A percentile compares a stretch with the other conserved stretches of the same genome.
These are phyloP conservation scores for Labroides dimidiatus DNA, from an alignment of 2,797 vertebrate genomes.

Conservation along the genomic window DNA sequence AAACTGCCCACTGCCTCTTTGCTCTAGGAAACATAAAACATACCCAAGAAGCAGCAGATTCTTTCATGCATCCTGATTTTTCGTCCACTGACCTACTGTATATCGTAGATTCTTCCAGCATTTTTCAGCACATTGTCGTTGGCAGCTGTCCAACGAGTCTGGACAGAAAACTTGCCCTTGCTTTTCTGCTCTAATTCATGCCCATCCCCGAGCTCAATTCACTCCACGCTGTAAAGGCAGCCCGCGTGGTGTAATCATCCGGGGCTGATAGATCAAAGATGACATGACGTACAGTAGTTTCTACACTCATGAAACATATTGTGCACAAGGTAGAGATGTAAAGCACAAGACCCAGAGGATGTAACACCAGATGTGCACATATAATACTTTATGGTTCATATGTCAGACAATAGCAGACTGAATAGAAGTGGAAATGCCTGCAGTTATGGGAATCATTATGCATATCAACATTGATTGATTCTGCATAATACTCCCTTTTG, in stretches of 20 bases:
- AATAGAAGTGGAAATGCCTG: background rate
- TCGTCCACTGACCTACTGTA: conserved; percentile 11
- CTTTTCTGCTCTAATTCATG: conserved; percentile 79
- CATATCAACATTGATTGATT: background rate
- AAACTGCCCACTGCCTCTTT: background rate
- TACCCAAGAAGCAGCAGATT: background rate
- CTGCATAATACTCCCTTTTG: background rate
- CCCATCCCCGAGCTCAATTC: conserved; percentile 37
- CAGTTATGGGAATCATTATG: background rate
- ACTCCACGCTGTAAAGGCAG: conserved; percentile 28
- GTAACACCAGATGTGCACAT: conserved; percentile 39
- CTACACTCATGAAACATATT: conserved; percentile 30
- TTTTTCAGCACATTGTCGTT: conserved; percentile 25
- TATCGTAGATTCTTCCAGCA: conserved; percentile 7
- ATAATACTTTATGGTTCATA: conserved; percentile 12
- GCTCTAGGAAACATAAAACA: background rate
- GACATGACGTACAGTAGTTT: conserved; percentile 29
- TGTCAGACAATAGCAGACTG: conserved; percentile 9
- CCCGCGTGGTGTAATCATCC: conserved; percentile 48
- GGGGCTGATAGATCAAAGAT: conserved; percentile 49
- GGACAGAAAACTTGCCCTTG: conserved; percentile 43
- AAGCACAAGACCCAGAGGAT: conserved; percentile 3
- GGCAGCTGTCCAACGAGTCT: conserved; percentile 48
- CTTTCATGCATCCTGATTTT: conserved; percentile 22
- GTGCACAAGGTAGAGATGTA: conserved; percentile 17